Conservation (phyloP, 2,113 vertebrate genomes). For the Leiothrix lutea region DNA sequence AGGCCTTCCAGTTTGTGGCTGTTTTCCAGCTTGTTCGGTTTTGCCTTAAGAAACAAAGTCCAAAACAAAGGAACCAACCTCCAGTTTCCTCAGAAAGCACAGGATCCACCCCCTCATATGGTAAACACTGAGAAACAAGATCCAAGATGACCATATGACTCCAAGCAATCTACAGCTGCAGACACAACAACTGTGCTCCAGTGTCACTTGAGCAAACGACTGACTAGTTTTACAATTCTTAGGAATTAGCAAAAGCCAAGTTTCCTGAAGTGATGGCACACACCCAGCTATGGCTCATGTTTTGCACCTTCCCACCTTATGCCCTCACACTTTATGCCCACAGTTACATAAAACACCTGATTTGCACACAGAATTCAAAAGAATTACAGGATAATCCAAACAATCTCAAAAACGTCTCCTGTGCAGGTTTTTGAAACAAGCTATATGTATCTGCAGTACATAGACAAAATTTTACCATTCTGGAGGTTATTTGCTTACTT, state of each 20-base stretch:
- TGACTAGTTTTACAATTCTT: not conserved
- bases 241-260: not conserved
- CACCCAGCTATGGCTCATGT: not conserved
- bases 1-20: not conserved
- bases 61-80: not conserved
- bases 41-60: not conserved
- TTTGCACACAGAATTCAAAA: not conserved
- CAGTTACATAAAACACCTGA: not conserved
- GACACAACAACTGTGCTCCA: not conserved
- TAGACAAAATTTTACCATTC: not conserved
- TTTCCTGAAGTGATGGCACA: not conserved
- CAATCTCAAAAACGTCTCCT: not conserved
- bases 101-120: not conserved
- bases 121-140: not conserved
- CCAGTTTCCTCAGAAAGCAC: not conserved
- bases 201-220: not conserved
- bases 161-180: not conserved
- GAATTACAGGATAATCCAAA: not conserved
- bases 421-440: not conserved
- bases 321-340: not conserved
- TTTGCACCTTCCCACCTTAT: not conserved
- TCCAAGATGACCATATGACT: not conserved
- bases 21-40: not conserved
- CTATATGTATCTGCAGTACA: not conserved
- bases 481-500: slow-evolving; percentile 75